phyloP scores from a whole-genome alignment of 37 sponge, comb jelly and placozoan genomes.

The Tethya wilhelma region DNA sequence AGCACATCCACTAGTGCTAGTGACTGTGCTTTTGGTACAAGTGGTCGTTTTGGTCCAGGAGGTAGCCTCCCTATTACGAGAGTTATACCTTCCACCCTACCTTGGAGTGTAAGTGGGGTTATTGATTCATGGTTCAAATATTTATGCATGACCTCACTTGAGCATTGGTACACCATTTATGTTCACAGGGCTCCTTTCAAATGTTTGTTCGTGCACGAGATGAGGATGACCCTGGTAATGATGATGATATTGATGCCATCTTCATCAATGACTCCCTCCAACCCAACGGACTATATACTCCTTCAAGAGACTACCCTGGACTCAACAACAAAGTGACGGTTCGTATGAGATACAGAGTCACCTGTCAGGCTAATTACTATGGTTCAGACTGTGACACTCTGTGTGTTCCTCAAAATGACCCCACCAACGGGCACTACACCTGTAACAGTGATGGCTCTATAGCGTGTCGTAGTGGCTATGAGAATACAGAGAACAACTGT shows the following conservation, averaged over 20 bases:
- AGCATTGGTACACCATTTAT: background rate
- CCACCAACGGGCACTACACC: slow-evolving; percentile 11
- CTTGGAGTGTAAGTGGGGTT: background rate
- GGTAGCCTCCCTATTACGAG: background rate
- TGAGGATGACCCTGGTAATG: background rate
- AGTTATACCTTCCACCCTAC: background rate
- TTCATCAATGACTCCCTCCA: background rate
- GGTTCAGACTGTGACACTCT: slow-evolving; percentile 3
- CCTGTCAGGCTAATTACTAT: slow-evolving; percentile 5
- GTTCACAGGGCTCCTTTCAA: slow-evolving; percentile 23
- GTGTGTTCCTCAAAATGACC: background rate
- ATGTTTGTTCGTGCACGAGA: slow-evolving; percentile 16
- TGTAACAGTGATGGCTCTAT: slow-evolving; percentile 2
- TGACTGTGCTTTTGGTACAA: slow-evolving; percentile 11
- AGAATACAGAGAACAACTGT: slow-evolving; percentile 5
- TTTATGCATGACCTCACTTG: background rate
- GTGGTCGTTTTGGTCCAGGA: background rate
- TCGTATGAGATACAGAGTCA: background rate
- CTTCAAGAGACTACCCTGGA: background rate
- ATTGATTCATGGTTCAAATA: background rate
- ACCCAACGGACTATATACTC: background rate
- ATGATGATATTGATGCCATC: slow-evolving; percentile 18
- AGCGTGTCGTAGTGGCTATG: background rate
- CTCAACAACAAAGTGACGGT: background rate
- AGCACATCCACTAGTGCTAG: background rate